A percentile compares a stretch with the other conserved stretches of the same genome.
Evolutionary conservation across 2,888 invertebrate species (phyloP).

Genomic region (Lycocerus yunnanus): DNA sequence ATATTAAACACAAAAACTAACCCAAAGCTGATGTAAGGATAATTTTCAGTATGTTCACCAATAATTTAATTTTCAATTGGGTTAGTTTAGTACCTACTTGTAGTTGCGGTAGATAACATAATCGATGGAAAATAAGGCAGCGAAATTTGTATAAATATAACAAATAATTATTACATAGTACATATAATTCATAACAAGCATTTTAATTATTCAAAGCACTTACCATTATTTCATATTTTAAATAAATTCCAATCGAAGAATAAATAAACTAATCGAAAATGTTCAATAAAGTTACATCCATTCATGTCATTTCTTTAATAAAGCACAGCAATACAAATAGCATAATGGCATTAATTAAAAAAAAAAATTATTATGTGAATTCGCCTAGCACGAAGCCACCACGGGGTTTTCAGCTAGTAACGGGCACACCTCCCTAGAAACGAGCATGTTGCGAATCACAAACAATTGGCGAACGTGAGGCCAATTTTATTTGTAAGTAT

Average conservation of each 20-base stretch:
- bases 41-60: background rate
- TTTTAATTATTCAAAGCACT: slow-evolving; percentile 30
- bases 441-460: slow-evolving; percentile 32
- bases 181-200: background rate
- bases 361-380: slow-evolving; percentile 16
- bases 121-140: background rate
- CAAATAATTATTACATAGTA: background rate
- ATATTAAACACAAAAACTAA: background rate
- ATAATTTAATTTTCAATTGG: background rate
- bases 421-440: slow-evolving; percentile 37
- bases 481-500: slow-evolving; percentile 26
- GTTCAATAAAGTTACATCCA: slow-evolving; percentile 38
- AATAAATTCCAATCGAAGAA: slow-evolving; percentile 44
- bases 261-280: slow-evolving; percentile 43
- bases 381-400: slow-evolving; percentile 27
- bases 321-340: slow-evolving; percentile 16
- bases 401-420: slow-evolving; percentile 32
- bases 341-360: slow-evolving; percentile 18
- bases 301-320: slow-evolving; percentile 42
- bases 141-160: background rate
- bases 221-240: slow-evolving; percentile 50
- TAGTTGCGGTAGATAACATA: background rate
- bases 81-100: background rate
- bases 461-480: slow-evolving; percentile 30
- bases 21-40: background rate